Conservation (phyloP, 2,888 invertebrate species). For the Aleiodes leptofemur region DNA sequence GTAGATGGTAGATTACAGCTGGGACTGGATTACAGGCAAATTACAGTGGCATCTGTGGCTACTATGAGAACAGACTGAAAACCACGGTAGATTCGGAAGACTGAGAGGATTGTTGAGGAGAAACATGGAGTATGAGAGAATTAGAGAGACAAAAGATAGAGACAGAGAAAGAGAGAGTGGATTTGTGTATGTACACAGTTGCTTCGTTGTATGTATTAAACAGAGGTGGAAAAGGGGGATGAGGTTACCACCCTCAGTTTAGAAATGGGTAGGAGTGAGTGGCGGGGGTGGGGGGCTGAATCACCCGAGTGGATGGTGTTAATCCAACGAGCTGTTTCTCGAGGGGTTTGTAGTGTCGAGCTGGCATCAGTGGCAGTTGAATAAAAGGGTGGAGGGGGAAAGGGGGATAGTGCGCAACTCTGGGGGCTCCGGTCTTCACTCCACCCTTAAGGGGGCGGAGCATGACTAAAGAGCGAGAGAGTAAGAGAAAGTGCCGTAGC, state of each 20-base stretch:
- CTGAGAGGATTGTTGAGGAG: conserved; percentile 37
- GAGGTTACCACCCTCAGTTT: conserved; percentile 9
- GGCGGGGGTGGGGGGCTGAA: conserved; percentile 33
- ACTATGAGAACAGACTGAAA: conserved; percentile 46
- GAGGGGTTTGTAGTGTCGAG: conserved; percentile 50
- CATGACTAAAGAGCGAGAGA: conserved; percentile 64
- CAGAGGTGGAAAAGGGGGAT: conserved; percentile 6
- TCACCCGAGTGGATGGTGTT: conserved; percentile 50
- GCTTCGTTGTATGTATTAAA: conserved; percentile 16
- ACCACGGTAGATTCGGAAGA: conserved; percentile 40
- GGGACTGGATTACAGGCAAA: conserved; percentile 52
- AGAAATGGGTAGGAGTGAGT: neutral
- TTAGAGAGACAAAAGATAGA: conserved; percentile 30
- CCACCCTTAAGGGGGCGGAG: conserved; percentile 73
- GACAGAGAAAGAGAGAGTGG: conserved; percentile 17
- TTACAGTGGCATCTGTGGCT: conserved; percentile 46
- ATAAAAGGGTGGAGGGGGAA: conserved; percentile 46
- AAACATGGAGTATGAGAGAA: conserved; percentile 24
- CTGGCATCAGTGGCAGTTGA: conserved; percentile 40
- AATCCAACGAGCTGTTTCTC: conserved; percentile 55
- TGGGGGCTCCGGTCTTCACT: conserved; percentile 65
- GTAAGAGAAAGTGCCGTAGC: conserved; percentile 45
- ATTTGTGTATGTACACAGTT: conserved; percentile 26
- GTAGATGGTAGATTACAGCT: conserved; percentile 47
- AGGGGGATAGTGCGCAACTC: conserved; percentile 49